Evolutionary conservation across 1,140 invertebrate genomes (phyloP).

Genomic region (Camponotus floridanus): DNA sequence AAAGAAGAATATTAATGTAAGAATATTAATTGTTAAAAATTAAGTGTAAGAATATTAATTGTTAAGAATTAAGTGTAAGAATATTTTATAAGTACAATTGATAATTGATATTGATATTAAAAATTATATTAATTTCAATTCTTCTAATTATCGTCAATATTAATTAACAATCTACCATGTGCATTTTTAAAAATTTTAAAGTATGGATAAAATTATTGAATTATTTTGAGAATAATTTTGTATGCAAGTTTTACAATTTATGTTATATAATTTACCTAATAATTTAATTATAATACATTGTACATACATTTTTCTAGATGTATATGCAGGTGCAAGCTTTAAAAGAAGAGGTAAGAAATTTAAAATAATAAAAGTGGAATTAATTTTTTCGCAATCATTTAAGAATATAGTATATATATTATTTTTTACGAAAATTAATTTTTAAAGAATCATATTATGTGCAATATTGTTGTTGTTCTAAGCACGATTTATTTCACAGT

Average conservation of each 20-base stretch:
- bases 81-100: too few species aligned
- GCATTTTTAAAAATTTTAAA: neutral
- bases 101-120: too few species aligned
- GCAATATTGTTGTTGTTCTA: neutral
- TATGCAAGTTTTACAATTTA: neutral
- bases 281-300: neutral
- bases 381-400: neutral
- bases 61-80: too few species aligned
- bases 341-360: neutral
- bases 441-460: neutral
- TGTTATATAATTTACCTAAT: neutral
- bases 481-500: neutral
- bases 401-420: neutral
- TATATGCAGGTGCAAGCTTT: neutral
- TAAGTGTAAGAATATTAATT: too few species aligned
- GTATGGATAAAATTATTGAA: neutral
- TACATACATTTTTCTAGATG: neutral
- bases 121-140: neutral
- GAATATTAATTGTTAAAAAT: too few species aligned
- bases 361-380: neutral
- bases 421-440: conserved; percentile 11
- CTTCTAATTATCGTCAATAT: neutral
- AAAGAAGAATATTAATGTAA: too few species aligned
- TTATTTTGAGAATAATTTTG: neutral
- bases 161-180: neutral